Percentiles rank a stretch among this genome's conserved stretches.
These are phyloP conservation scores for Gouania willdenowi DNA, from an alignment of 2,797 vertebrate species.

Conservation along the genomic window DNA sequence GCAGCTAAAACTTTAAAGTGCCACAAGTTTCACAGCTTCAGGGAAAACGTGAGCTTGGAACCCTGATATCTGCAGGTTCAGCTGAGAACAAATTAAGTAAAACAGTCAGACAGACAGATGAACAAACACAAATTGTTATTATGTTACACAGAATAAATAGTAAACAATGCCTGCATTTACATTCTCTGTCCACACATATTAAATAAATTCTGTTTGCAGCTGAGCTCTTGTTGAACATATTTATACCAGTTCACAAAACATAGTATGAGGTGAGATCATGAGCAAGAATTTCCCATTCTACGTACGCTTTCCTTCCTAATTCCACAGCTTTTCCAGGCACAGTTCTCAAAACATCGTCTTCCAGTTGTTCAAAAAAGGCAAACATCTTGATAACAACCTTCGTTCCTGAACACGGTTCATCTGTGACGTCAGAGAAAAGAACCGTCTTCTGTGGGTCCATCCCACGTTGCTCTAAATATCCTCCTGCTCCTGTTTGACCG, in stretches of 20 bases:
- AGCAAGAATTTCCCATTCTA: neutral
- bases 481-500: constrained; percentile 14
- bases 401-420: neutral
- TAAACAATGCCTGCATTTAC: too few relatives aligned
- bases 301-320: neutral
- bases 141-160: too few relatives aligned
- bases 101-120: too few relatives aligned
- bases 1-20: constrained; percentile 39
- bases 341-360: neutral
- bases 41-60: constrained; percentile 3
- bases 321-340: neutral
- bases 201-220: too few relatives aligned
- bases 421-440: constrained; percentile 44
- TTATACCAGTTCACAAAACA: too few relatives aligned
- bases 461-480: constrained; percentile 49
- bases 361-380: constrained; percentile 8
- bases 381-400: neutral
- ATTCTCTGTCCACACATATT: too few relatives aligned
- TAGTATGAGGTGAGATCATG: too few relatives aligned
- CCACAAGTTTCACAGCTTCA: constrained; percentile 48
- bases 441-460: constrained; percentile 44
- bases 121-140: too few relatives aligned
- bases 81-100: too few relatives aligned
- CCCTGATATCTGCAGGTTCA: too few relatives aligned
- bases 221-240: too few relatives aligned